A percentile compares a stretch with the other conserved stretches of the same genome.
phyloP scores from a whole-genome alignment of 2,113 vertebrate genomes.

The Hippocampus barbouri region DNA sequence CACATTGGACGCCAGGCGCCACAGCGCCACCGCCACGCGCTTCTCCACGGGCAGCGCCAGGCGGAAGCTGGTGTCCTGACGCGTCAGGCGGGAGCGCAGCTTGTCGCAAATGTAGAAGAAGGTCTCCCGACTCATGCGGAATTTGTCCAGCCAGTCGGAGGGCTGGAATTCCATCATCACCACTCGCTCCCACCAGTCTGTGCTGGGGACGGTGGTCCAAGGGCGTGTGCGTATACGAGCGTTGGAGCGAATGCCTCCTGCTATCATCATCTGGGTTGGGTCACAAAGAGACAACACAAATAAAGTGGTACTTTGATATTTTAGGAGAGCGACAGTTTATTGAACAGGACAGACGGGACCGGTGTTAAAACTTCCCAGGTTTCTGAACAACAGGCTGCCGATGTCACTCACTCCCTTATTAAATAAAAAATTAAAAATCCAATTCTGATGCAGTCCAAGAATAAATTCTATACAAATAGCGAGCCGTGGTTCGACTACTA shows the following conservation, averaged over 20 bases:
- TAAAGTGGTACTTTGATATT: background rate
- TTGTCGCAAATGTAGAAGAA: conserved; percentile 72
- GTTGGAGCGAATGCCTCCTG: conserved; percentile 55
- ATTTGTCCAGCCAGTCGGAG: conserved; percentile 76
- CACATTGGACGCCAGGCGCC: conserved; percentile 74
- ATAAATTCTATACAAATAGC: too few species aligned
- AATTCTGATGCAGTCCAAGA: too few species aligned
- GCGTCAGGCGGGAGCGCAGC: conserved; percentile 70
- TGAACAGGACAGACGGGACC: too few species aligned
- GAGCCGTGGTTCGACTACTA: too few species aligned
- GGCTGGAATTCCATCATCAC: conserved; percentile 75
- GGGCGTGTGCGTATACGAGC: conserved; percentile 58
- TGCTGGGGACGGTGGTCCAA: conserved; percentile 69
- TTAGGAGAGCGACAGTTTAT: too few species aligned
- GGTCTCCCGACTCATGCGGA: conserved; percentile 74
- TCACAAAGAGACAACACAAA: background rate
- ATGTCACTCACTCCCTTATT: too few species aligned
- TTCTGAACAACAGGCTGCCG: too few species aligned
- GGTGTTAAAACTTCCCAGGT: background rate
- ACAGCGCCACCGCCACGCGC: conserved; percentile 73
- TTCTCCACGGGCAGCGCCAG: conserved; percentile 75
- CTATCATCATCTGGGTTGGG: conserved; percentile 61
- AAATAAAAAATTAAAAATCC: too few species aligned
- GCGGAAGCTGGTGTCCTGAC: conserved; percentile 74
- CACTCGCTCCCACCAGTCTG: conserved; percentile 77